A percentile compares a stretch with the other conserved stretches of the same genome.
Conservation (phyloP, 2,113 vertebrate genomes). For the Pygoscelis adeliae region DNA sequence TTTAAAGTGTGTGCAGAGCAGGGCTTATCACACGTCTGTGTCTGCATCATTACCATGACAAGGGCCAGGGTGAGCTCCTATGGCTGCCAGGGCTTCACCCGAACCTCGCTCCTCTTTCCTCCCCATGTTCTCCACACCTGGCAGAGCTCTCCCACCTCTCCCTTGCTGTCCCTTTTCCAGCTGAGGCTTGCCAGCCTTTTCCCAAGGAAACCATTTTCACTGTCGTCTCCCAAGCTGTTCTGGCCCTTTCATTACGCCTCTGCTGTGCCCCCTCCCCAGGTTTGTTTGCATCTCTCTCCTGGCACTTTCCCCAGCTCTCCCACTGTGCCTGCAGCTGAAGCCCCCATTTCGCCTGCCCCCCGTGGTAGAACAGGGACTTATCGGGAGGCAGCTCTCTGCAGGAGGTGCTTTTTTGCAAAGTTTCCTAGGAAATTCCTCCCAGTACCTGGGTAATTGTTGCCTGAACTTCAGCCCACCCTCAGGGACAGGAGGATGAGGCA, state of each 20-base stretch:
- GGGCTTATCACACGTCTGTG: neutral
- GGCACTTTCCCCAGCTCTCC: neutral
- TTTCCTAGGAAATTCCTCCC: neutral
- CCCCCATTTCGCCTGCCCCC: neutral
- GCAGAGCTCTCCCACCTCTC: neutral
- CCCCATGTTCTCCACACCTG: fast-evolving
- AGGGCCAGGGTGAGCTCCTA: neutral
- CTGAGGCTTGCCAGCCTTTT: neutral
- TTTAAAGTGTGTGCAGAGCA: neutral
- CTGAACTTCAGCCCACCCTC: neutral
- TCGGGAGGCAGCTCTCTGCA: neutral
- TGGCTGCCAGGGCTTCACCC: neutral
- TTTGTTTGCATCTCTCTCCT: neutral
- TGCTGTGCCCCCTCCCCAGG: neutral
- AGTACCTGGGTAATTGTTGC: neutral
- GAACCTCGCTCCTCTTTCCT: neutral
- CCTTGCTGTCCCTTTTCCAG: neutral
- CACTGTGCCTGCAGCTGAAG: neutral
- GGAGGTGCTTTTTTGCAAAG: neutral
- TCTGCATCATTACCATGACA: neutral
- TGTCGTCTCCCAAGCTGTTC: neutral
- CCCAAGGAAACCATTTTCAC: neutral
- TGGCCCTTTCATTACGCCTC: neutral
- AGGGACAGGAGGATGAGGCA: neutral
- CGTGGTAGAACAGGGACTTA: neutral